A percentile compares a stretch with the other conserved stretches of the same genome.
Conservation (phyloP, 1,140 invertebrate genomes). For the Philopotamus ludificatus region DNA sequence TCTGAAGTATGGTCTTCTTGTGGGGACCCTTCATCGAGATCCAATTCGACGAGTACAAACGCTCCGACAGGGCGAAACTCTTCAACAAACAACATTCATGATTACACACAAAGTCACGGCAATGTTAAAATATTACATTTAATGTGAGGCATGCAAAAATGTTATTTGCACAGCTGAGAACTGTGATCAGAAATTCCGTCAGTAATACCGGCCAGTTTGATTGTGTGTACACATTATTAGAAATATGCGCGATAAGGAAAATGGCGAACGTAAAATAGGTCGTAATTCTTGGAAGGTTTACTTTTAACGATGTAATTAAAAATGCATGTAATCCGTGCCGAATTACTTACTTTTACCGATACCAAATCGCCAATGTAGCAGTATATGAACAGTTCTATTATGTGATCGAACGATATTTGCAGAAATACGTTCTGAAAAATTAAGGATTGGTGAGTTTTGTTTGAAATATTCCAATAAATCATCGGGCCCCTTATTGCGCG, state of each 20-base stretch:
- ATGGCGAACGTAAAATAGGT: too few relatives aligned
- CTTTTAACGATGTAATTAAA: not conserved
- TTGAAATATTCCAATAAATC: too few relatives aligned
- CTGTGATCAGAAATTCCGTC: too few relatives aligned
- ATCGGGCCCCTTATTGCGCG: too few relatives aligned
- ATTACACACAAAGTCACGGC: too few relatives aligned
- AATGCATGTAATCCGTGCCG: not conserved
- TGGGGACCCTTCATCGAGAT: constrained; percentile 8
- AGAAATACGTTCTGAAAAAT: constrained; percentile 37
- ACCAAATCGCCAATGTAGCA: constrained; percentile 39
- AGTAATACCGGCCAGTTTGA: too few relatives aligned
- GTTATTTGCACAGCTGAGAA: too few relatives aligned
- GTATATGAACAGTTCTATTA: constrained; percentile 36
- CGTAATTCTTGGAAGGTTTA: not conserved
- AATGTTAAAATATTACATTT: too few relatives aligned
- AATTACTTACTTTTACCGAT: constrained; percentile 31
- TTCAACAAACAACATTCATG: constrained; percentile 2
- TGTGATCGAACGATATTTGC: constrained; percentile 38
- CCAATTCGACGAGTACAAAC: constrained; percentile 30
- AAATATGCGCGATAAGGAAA: too few relatives aligned
- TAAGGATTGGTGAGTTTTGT: too few relatives aligned
- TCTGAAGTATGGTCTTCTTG: constrained; percentile 33
- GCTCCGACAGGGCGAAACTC: constrained; percentile 23
- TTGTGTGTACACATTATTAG: too few relatives aligned
- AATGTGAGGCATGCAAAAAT: too few relatives aligned